Evolutionary conservation across 1,140 invertebrate genomes (phyloP), one percentile per base, ranked within the genome.

Genomic region (Babylonia areolata): DNA sequence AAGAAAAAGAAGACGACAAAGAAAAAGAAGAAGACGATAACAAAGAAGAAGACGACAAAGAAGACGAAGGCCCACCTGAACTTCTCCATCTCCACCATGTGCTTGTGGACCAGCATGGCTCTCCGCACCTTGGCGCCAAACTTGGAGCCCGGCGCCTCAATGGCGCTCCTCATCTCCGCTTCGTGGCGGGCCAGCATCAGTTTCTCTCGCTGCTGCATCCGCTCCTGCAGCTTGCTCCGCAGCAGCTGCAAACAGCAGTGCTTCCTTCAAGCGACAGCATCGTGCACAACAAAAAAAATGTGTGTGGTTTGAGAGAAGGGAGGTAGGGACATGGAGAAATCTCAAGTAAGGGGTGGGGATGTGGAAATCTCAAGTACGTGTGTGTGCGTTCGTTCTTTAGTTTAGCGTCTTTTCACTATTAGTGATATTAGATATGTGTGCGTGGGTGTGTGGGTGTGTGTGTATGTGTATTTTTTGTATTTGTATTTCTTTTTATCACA

Each of bases 41-140:
- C 3, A 58, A 64, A 64, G 23, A 28, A 64, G 23, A 64, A 28
- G 20, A 64, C 9, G 58, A 64, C 17, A 64, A 28, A 46, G 33
- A 9, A 81, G 58, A 5, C 28, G 58, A 51, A 9, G 42, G 64
- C 85, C 37, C 79, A 92, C 93, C 89, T 93, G 86, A 94, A 92
- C 81, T 93, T 90, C 80, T 94, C 93, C 89, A 92, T 92, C 28
- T 91, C 91, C 69, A 93, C 71, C 88, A 92, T 89, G 33, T 93
- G 92, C 87, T 93, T 93, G 73, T 91, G 88, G 75, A 90, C 89
- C 3, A 94, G 86, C 15, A 93, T 81, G 42, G 88, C 89, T 39
- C 89, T 85, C 58, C 90, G 90, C 20, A 94, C 89, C 81, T 90
- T 93, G 77, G 90, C 84, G 23, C 90, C 91, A 6, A 90, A 88